Base-by-base conservation (phyloP, 64 coral and sea anemone species). In the Montipora capricornis region DNA sequence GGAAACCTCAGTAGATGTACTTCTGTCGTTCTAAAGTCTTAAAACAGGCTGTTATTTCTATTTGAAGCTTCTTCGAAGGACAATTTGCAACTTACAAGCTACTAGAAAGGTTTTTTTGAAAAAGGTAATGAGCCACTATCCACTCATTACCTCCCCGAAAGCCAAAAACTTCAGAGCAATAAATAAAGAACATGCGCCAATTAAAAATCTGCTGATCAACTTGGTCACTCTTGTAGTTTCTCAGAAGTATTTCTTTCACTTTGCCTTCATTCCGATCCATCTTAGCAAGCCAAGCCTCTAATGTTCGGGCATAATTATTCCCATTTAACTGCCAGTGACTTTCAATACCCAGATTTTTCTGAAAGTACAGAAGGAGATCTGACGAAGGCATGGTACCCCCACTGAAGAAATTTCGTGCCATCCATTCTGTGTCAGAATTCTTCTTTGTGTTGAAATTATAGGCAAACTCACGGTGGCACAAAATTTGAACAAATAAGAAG, bases 101-200 rank as follows among this genome's bases (percentile, higher is more conserved):
- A 61, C 93, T 95, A 29, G 9, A 29, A 4, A 91, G 16, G 4
- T 93, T 74, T 59, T 92, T 98, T 60, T 82, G 80, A n/a, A 98
- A 95, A 19, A 98, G 75, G 20, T 88, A 95, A 12, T 98, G 96
- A 8, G 96, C 75, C 0, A 95, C 93, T 50, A 98, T 88, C 96
- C 96, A 98, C 12, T 98, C 96, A 60, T 98, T 98, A 7, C 96
- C 96, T 47, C 48, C 80, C 67, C 76, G 89, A 88, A 95, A 98
- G 12, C 77, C 89, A 89, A 98, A 98, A 8, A 89, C 88, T 67
- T 98, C 96, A 5, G 96, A 77, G 45, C 93, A 95, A 53, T 98
- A 98, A 73, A 98, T 95, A 70, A 98, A 95, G 37, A 98, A 98
- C 96, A 98, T 94, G 53, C 96, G 88, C 96, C 96, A 98, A 57